These are phyloP conservation scores for Euzophera pinguis DNA, from an alignment of 2,888 invertebrate species.

Conservation along the genomic window DNA sequence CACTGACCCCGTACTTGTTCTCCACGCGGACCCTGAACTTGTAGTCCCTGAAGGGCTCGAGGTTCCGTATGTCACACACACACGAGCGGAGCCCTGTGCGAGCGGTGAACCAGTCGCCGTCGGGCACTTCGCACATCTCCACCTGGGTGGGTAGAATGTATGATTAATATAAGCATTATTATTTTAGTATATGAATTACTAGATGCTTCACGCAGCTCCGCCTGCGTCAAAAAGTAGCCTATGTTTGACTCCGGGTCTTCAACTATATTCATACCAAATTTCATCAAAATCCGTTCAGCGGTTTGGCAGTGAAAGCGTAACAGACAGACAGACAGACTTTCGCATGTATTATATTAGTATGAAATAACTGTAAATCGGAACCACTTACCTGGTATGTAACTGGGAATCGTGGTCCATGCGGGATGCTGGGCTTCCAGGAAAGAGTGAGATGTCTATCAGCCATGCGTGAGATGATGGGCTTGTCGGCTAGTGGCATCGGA, in stretches of 20 bases:
- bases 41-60: constrained; percentile 96
- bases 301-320: too few species aligned
- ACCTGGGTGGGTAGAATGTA: constrained; percentile 52
- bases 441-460: constrained; percentile 92
- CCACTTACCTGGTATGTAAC: constrained; percentile 92
- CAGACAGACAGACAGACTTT: too few species aligned
- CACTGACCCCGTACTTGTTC: constrained; percentile 97
- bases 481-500: constrained; percentile 92
- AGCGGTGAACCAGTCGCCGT: constrained; percentile 95
- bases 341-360: too few species aligned
- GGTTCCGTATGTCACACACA: constrained; percentile 92
- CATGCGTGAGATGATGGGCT: constrained; percentile 95
- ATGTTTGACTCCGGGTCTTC: too few species aligned
- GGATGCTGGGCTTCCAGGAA: constrained; percentile 96
- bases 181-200: too few species aligned
- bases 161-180: too few species aligned
- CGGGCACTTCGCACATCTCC: constrained; percentile 95
- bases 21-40: constrained; percentile 97
- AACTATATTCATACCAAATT: too few species aligned
- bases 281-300: too few species aligned
- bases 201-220: too few species aligned
- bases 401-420: constrained; percentile 91
- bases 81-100: constrained; percentile 92
- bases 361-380: too few species aligned
- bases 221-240: too few species aligned